Evolutionary conservation across 2,888 invertebrate genomes (phyloP), one percentile per base, ranked within the genome.

Genomic region (Drosophila quasianomalipes): DNA sequence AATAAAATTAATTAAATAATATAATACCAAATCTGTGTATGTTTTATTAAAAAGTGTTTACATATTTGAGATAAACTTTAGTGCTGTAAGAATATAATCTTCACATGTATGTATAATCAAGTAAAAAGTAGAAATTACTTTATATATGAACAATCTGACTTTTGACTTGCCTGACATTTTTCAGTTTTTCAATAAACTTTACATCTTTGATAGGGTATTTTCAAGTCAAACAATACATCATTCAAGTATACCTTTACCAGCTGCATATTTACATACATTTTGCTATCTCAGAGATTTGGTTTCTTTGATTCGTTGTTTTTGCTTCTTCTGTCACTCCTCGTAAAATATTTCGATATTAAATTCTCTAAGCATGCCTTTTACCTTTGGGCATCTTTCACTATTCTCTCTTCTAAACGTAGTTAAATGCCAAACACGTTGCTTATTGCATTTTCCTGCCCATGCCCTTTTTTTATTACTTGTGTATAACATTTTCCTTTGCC

Each of bases 341-440:
- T 75, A 63, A 73, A 80, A 82, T 83, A 87, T 85, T 88, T 76
- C 61, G 55, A 78, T 87, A 90, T 85, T 85, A 85, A 75, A 85
- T 85, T 83, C 72, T 72, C 31, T 3, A 47, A 52, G 28, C 12
- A 26, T 35, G 49, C 35, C 39, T 1, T 70, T 55, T 66, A 55
- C 49, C 67, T 59, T 64, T 58, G 16, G 28, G 16, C 30, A 58
- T 68, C 52, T 55, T 44, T 33, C 41, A 28, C 51, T 64, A 61
- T 52, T 47, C 61, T 37, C 51, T 67, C 44, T 41, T 19, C 37
- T 19, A 49, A 66, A 58, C 39, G 39, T 52, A 57, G 57, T 57
- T 62, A 62, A 49, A 71, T 65, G 55, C 70, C 57, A 76, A 76
- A 76, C 55, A 49, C 26, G n/a, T 53, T 37, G 58, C 71, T 84